Base-by-base conservation (phyloP, 1,140 invertebrate species). In the Pachyrhynchus sulphureomaculatus region DNA sequence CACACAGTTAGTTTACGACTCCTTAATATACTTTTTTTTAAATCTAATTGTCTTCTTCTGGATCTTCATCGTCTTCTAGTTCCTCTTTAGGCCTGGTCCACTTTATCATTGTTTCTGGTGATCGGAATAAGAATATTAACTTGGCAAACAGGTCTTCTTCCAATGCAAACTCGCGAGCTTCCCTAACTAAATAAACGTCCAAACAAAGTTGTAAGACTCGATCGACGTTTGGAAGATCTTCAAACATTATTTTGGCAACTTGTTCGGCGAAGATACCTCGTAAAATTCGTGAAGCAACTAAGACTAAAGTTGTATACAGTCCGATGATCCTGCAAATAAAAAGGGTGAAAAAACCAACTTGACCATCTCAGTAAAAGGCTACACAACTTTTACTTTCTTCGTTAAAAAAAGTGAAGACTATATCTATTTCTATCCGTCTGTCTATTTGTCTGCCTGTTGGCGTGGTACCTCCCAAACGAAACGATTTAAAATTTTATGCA, bases 111-210 rank as follows among this genome's bases (percentile, higher is more conserved):
- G 95, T 99, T 75, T 98, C 95, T 0, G 96, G 95, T 18, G 96
- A 99, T 52, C 97, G 86, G 79, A 98, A 99, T 45, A 99, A 82
- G 89, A 99, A 99, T 66, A 99, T 91, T 39, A 99, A 80, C 86
- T 99, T 99, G 15, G 97, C 95, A 79, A 98, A 99, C 4, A 99
- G 83, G 77, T 99, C 96, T 80, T 99, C 96, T 80, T 99, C 98
- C 6, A 99, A 79, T 10, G 88, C 84, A 53, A 98, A 86, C 73
- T 99, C 95, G 23, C 90, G 82, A 44, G 93, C 95, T 80, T 99
- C 96, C 24, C 98, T 85, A 1, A 99, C 97, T 75, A 99, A 80
- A 76, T 99, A 99, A 62, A 99, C 95, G 75, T 99, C 95, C 51
- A 96, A 83, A 75, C 94, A 97, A 1, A 99, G 84, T 75, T 92